Evolutionary conservation across 2,888 invertebrate species (phyloP).

Genomic region (Gibbula magus): DNA sequence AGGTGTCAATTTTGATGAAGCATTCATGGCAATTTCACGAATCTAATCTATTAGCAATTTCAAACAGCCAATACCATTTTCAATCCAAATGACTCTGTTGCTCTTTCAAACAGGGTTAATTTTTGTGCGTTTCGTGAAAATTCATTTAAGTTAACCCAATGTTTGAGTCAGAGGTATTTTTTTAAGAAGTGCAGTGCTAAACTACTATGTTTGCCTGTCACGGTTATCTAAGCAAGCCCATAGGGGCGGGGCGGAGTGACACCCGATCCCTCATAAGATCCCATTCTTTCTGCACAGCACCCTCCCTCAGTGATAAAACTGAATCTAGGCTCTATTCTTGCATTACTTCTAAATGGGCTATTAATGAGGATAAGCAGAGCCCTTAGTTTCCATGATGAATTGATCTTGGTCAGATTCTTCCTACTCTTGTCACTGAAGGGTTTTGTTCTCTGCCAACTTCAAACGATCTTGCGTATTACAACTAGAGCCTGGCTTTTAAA

Average conservation of each 20-base stretch:
- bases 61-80: slow-evolving; percentile 4
- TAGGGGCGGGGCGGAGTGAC: neutral
- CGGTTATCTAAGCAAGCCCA: neutral
- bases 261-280: slow-evolving; percentile 9
- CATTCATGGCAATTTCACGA: neutral
- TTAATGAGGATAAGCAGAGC: slow-evolving; percentile 26
- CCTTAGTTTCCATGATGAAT: slow-evolving; percentile 10
- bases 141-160: neutral
- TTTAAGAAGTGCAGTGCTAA: neutral
- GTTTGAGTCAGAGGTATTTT: slow-evolving; percentile 3
- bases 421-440: neutral
- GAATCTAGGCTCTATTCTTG: neutral
- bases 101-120: slow-evolving; percentile 1
- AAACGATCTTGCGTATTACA: neutral
- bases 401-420: slow-evolving; percentile 1
- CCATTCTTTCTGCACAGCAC: neutral
- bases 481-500: too few relatives aligned
- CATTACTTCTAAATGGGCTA: slow-evolving; percentile 22
- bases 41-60: slow-evolving; percentile 20
- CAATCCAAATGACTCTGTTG: neutral
- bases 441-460: slow-evolving; percentile 6
- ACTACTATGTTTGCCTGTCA: slow-evolving; percentile 14
- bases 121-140: neutral
- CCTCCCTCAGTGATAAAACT: neutral
- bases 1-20: neutral